A percentile compares a stretch with the other conserved stretches of the same genome.
phyloP scores from a whole-genome alignment of 2,888 invertebrate genomes.

The Temnothorax ravouxi region DNA sequence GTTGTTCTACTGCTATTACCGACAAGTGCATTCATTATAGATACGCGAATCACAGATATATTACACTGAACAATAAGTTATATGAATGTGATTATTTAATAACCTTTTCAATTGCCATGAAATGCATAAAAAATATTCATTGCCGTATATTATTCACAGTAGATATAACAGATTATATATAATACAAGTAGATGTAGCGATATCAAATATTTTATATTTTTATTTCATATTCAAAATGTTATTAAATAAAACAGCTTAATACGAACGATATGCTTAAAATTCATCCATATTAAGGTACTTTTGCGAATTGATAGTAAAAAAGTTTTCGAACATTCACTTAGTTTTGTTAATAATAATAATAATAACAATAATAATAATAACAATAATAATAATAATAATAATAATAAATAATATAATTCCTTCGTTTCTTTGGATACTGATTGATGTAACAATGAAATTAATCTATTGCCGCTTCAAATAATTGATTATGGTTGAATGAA shows the following conservation, averaged over 20 bases:
- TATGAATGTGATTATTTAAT: neutral
- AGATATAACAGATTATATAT: neutral
- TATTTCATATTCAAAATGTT: neutral
- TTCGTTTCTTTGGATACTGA: neutral
- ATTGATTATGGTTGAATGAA: neutral
- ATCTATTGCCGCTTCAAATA: neutral
- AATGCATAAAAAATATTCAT: neutral
- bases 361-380: no score
- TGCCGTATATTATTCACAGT: no score
- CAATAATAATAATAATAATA: neutral
- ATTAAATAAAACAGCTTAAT: neutral
- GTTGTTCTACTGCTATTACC: neutral
- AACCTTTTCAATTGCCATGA: neutral
- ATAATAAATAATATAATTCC: neutral
- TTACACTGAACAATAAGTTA: neutral
- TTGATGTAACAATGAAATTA: neutral
- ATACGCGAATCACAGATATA: neutral
- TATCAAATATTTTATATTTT: conserved; percentile 3
- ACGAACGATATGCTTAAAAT: neutral
- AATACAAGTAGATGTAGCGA: neutral
- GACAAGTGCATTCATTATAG: neutral
- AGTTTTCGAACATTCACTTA: neutral
- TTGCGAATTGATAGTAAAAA: neutral
- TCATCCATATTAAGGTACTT: neutral
- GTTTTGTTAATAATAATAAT: neutral